These are phyloP conservation scores for Plestiodon gilberti DNA, from an alignment of 2,113 vertebrate species.

Conservation along the genomic window DNA sequence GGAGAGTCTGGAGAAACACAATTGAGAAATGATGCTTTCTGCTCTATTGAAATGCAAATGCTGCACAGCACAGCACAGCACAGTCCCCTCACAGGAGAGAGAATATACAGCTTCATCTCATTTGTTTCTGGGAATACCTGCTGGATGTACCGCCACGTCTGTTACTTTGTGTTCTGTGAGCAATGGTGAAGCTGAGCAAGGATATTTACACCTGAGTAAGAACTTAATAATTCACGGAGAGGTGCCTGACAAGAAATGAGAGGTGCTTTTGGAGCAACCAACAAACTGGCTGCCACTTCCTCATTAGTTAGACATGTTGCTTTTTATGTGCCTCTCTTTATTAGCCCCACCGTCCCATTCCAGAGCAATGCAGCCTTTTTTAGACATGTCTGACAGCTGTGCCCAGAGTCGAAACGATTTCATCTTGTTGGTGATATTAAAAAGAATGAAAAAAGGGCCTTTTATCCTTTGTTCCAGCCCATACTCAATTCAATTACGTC, in stretches of 20 bases:
- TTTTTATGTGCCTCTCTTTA: conserved; percentile 30
- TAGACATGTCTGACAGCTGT: conserved; percentile 30
- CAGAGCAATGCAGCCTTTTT: conserved; percentile 7
- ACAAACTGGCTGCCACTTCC: neutral
- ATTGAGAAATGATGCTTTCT: conserved; percentile 55
- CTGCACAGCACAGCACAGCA: conserved; percentile 20
- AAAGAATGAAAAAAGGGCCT: neutral
- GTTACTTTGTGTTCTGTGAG: neutral
- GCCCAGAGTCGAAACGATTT: conserved; percentile 34
- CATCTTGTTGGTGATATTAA: conserved; percentile 5
- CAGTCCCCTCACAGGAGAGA: conserved; percentile 9
- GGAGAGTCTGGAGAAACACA: conserved; percentile 53
- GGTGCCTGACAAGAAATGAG: neutral
- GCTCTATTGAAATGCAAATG: conserved; percentile 71
- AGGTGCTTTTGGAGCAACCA: conserved; percentile 7
- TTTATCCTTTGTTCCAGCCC: neutral
- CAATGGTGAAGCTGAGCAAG: conserved; percentile 17
- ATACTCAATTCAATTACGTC: neutral
- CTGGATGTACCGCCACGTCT: conserved; percentile 17
- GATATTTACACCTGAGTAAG: conserved; percentile 5
- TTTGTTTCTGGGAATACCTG: conserved; percentile 51
- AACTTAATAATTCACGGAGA: conserved; percentile 14
- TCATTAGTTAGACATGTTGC: conserved; percentile 16
- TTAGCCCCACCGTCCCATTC: conserved; percentile 31
- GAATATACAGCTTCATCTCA: neutral